Evolutionary conservation across 2,888 invertebrate genomes (phyloP), one percentile per base, ranked within the genome.

Genomic region (Chymomyza procnemis): DNA sequence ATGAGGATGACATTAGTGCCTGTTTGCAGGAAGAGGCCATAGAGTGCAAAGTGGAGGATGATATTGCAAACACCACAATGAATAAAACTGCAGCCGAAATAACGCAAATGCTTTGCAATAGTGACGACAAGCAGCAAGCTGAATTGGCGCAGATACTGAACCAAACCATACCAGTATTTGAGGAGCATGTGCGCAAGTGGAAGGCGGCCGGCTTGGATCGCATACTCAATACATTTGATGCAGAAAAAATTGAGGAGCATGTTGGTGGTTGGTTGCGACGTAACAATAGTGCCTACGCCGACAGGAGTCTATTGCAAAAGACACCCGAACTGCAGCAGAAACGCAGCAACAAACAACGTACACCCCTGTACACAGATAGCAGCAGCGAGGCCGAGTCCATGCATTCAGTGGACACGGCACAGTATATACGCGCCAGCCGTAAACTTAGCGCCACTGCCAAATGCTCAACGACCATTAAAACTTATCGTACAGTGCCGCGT

Each of bases 381-480:
- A 57, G 64, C 2, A 85, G 79, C 61, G 88, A 88, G 18, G 66
- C 69, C 1, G 87, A 87, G 22, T 90, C 91, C 0, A 56, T 90
- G 63, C 88, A 89, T 30, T 90, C 90, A 0, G 72, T 87, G 5
- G 90, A 90, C 48, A 89, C 89, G 0, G 90, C 89, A 0, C 85
- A 85, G 4, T 90, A 90, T 52, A 88, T 90, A 41, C 81, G 82
- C 3, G 84, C 87, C 21, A 88, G 85, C 62, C 82, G 83, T 30
- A 84, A 80, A 3, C 77, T 72, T 8, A 85, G 80, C 4, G 76
- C 70, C 14, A 69, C 65, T 4, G 19, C 61, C 2, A 14, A 30
- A 72, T 78, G 4, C 77, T 80, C 1, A 84, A 88, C 80, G 41
- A 88, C 87, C 6, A 89, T 90, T 9, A 90, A 90, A 71, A 87